A percentile compares a stretch with the other conserved stretches of the same genome.
Conservation (phyloP, 2,888 invertebrate species). For the Myopa testacea region DNA sequence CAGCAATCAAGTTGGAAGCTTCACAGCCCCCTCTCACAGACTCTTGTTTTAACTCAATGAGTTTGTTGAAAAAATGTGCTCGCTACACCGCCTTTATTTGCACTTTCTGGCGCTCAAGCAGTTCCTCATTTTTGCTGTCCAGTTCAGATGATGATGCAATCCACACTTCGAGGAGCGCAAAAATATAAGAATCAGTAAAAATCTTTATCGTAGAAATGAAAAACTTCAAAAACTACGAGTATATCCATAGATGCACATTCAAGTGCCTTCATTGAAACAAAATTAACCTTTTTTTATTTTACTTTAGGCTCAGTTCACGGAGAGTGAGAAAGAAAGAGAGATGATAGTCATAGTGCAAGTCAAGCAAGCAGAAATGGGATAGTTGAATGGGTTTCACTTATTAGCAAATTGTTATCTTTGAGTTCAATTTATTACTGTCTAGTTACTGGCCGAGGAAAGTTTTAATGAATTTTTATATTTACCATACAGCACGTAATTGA, state of each 20-base stretch:
- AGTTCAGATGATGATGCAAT: neutral
- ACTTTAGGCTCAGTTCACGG: neutral
- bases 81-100: neutral
- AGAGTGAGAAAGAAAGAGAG: neutral
- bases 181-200: neutral
- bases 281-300: too few relatives aligned
- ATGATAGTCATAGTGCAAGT: neutral
- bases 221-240: neutral
- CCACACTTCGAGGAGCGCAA: neutral
- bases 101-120: neutral
- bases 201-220: neutral
- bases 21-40: neutral
- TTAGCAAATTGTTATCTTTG: neutral
- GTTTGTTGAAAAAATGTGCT: neutral
- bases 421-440: neutral
- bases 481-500: too few relatives aligned
- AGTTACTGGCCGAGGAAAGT: neutral
- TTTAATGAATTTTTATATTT: neutral
- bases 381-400: neutral
- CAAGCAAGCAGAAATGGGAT: neutral
- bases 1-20: slow-evolving; percentile 11
- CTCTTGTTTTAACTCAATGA: neutral
- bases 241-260: neutral
- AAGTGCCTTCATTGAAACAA: neutral
- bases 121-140: neutral